A percentile compares a stretch with the other conserved stretches of the same genome.
Evolutionary conservation across 2,113 vertebrate genomes (phyloP).

Genomic region (Dromiciops gliroides): DNA sequence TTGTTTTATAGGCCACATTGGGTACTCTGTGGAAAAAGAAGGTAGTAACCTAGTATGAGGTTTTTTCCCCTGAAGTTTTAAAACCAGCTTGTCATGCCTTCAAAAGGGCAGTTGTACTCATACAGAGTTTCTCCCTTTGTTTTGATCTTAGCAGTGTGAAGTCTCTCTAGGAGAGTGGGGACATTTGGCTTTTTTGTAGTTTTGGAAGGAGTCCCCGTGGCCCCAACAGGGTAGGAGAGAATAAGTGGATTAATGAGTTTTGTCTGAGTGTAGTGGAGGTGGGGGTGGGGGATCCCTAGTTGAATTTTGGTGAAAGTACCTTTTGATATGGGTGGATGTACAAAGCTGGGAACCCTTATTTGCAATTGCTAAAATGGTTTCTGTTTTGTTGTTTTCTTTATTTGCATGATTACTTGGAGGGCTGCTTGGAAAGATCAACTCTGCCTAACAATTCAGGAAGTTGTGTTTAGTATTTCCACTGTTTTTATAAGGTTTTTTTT

Average conservation of each 20-base stretch:
- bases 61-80: neutral
- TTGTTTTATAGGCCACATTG: neutral
- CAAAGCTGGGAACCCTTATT: neutral
- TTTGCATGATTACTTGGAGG: conserved; percentile 16
- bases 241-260: neutral
- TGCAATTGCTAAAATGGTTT: neutral
- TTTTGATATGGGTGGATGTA: neutral
- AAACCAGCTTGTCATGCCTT: neutral
- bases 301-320: neutral
- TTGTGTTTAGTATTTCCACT: conserved; percentile 54
- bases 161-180: neutral
- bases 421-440: conserved; percentile 72
- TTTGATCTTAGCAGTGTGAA: neutral
- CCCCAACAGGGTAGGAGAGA: neutral
- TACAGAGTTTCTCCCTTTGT: neutral
- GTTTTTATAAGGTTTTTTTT: conserved; percentile 60
- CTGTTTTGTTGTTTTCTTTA: neutral
- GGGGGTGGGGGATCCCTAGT: neutral
- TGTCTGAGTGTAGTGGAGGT: neutral
- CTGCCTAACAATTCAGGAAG: conserved; percentile 60
- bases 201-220: neutral
- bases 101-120: neutral
- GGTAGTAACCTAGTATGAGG: neutral
- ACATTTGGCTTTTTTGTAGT: neutral
- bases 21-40: neutral